Evolutionary conservation across 2,888 invertebrate species (phyloP), one percentile per base, ranked within the genome.

Genomic region (Agapetus fuscipes): DNA sequence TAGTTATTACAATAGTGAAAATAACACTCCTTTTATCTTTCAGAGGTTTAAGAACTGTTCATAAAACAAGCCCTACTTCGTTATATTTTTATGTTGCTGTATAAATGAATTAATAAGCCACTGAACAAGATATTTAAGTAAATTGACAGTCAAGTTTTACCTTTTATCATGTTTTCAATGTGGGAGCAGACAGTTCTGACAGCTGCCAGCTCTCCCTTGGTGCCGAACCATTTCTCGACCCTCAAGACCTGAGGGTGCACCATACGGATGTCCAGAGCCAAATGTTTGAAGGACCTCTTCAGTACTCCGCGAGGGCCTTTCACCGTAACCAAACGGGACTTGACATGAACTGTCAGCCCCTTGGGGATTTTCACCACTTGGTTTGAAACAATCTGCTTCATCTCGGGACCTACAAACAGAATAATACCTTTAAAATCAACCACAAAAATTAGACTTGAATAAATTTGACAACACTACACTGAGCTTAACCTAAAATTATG

Each of bases 151-250:
- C n/a, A n/a, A n/a, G n/a, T n/a, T n/a, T n/a, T 56, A 69, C 89
- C 96, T 70, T 95, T 97, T 55, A 98, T 83, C 96, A 99, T 95
- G 69, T 99, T 99, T 64, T 93, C 87, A 58, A 99, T 94, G 62
- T 99, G 98, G 50, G 95, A 94, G 71, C 96, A 97, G 7, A 98
- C 94, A 29, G 98, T 98, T 54, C 96, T 80, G 30, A 99, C 97
- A 46, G 96, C 91, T 49, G 98, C 97, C 48, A 98, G 74, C 69
- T 98, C 96, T 61, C 97, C 97, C 62, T 93, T 93, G 47, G 86
- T 89, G 39, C 98, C 98, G 62, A 95, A 97, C 95, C 95, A 97
- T 76, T 97, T 97, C 62, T 94, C 93, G 3, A 97, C 94, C 61
- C 83, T 85, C 52, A 88, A 58, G 10, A 75, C 57, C 52, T 79